These are phyloP conservation scores for Phymatocera aterrima DNA, from an alignment of 2,888 invertebrate genomes.

Conservation along the genomic window DNA sequence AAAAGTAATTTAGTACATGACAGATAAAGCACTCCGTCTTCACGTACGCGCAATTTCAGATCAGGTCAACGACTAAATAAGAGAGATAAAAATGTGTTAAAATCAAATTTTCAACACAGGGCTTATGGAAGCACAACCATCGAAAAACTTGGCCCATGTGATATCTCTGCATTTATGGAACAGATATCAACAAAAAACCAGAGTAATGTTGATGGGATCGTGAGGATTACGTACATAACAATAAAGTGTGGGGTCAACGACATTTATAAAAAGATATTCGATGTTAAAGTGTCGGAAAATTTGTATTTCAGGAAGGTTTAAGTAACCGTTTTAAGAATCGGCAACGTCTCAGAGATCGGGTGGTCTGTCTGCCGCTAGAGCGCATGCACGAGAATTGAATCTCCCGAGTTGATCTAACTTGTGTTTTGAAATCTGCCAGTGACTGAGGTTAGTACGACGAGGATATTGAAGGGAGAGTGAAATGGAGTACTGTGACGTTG, in stretches of 20 bases:
- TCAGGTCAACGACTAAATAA: background rate
- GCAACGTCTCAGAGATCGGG: too few species aligned
- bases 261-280: conserved; percentile 26
- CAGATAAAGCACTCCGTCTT: conserved; percentile 16
- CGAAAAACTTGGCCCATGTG: background rate
- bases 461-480: background rate
- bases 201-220: conserved; percentile 22
- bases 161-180: background rate
- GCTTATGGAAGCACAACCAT: background rate
- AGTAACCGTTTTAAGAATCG: too few species aligned
- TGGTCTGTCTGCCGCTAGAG: too few species aligned
- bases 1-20: conserved; percentile 8
- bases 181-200: conserved; percentile 25
- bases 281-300: conserved; percentile 24
- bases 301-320: background rate
- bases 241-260: conserved; percentile 29
- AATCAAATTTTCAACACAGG: background rate
- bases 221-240: conserved; percentile 26
- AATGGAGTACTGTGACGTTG: background rate
- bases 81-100: conserved; percentile 1
- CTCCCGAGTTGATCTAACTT: too few species aligned
- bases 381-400: too few species aligned
- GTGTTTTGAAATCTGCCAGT: too few species aligned
- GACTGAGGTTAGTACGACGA: background rate
- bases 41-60: conserved; percentile 1